Evolutionary conservation across 2,888 invertebrate species (phyloP).

Genomic region (Salticus scenicus): DNA sequence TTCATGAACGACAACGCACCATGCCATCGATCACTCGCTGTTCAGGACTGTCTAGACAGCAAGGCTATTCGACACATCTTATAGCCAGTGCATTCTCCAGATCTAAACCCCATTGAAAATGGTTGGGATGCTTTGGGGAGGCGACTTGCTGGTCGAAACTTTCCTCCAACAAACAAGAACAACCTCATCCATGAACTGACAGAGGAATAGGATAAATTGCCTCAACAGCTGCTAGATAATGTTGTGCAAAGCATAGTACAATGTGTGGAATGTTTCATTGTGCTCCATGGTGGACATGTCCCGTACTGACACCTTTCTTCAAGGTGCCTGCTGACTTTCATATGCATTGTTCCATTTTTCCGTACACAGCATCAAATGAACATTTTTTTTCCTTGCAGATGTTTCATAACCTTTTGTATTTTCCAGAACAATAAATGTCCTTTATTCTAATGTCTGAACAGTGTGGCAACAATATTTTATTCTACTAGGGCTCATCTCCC

Average conservation of each 20-base stretch:
- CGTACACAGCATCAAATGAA: background rate
- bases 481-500: background rate
- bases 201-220: constrained; percentile 5
- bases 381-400: constrained; percentile 3
- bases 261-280: background rate
- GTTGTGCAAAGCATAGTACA: constrained; percentile 10
- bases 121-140: background rate
- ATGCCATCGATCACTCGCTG: background rate
- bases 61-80: background rate
- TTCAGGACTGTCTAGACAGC: background rate
- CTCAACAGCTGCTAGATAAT: constrained; percentile 22
- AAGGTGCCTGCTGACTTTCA: constrained; percentile 5
- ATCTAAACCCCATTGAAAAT: constrained; percentile 12
- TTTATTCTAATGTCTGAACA: background rate
- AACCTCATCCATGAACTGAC: background rate
- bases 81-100: background rate
- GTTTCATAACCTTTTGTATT: constrained; percentile 2
- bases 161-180: background rate
- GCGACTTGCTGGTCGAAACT: constrained; percentile 5
- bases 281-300: background rate
- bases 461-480: background rate
- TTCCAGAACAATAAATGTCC: background rate
- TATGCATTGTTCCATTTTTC: constrained; percentile 6
- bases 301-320: constrained; percentile 7
- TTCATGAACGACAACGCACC: background rate